These are phyloP conservation scores for Sceloporus tristichus DNA, from an alignment of 2,113 vertebrate genomes.

Conservation along the genomic window DNA sequence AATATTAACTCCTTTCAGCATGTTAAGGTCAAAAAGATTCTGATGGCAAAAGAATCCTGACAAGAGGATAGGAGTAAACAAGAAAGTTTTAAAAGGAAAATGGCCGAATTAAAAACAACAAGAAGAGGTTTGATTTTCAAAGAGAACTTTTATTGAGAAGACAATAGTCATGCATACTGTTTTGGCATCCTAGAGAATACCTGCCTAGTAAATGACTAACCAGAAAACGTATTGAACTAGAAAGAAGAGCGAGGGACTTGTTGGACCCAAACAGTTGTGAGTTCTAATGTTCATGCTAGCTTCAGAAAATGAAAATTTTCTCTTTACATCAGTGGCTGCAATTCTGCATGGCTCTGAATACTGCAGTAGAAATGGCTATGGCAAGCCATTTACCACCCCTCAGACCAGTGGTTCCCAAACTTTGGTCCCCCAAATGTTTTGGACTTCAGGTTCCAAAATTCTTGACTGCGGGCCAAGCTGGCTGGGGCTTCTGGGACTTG, in stretches of 20 bases:
- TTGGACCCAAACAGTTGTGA: constrained; percentile 21
- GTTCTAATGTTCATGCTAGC: constrained; percentile 31
- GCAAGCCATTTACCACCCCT: no score
- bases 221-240: constrained; percentile 50
- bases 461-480: no score
- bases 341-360: no score
- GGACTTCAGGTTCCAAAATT: no score
- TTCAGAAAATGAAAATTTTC: not conserved
- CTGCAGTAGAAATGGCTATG: no score
- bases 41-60: not conserved
- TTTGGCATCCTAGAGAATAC: constrained; percentile 72
- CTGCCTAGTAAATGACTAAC: constrained; percentile 57
- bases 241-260: constrained; percentile 51
- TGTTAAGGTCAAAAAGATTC: not conserved
- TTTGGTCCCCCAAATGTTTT: no score
- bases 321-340: no score
- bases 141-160: constrained; percentile 77
- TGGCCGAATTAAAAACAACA: constrained; percentile 5
- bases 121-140: constrained; percentile 18
- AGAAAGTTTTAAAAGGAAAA: not conserved
- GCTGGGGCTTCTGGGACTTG: no score
- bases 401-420: no score
- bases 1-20: not conserved
- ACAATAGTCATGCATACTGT: constrained; percentile 62
- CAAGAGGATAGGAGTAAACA: not conserved